A percentile compares a stretch with the other conserved stretches of the same genome.
These are phyloP conservation scores for Nomada flava DNA, from an alignment of 2,888 invertebrate genomes.

Conservation along the genomic window DNA sequence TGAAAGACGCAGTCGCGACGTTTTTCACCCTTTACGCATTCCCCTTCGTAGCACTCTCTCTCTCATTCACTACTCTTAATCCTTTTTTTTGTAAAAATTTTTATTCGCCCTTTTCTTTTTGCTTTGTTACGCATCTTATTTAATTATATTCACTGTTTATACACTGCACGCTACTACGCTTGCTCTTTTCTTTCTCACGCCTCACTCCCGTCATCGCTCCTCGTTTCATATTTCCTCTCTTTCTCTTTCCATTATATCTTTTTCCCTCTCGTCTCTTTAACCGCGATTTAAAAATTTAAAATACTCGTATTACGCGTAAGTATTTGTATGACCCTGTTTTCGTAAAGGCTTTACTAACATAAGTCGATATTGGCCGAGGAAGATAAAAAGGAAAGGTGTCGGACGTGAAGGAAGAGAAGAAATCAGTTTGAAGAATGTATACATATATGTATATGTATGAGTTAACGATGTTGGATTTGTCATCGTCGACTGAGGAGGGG, in stretches of 20 bases:
- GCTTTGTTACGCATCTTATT: background rate
- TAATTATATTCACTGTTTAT: slow-evolving; percentile 31
- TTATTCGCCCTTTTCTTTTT: slow-evolving; percentile 31
- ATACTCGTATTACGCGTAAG: slow-evolving; percentile 80
- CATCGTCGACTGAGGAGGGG: background rate
- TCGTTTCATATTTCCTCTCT: slow-evolving; percentile 18
- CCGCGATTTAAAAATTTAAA: slow-evolving; percentile 76
- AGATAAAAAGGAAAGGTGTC: slow-evolving; percentile 62
- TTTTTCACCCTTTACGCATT: slow-evolving; percentile 37
- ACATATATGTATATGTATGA: too few relatives aligned
- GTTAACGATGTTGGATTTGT: background rate
- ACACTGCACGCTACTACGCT: slow-evolving; percentile 46
- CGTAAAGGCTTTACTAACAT: slow-evolving; percentile 81
- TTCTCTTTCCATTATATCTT: background rate
- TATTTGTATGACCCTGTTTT: slow-evolving; percentile 82
- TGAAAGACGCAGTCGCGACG: slow-evolving; percentile 68
- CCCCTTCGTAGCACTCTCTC: slow-evolving; percentile 35
- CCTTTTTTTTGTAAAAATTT: slow-evolving; percentile 27
- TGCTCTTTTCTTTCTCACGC: slow-evolving; percentile 7
- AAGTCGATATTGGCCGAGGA: slow-evolving; percentile 78
- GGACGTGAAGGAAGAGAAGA: slow-evolving; percentile 51
- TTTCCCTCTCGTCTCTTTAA: slow-evolving; percentile 28
- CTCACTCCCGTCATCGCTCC: background rate
- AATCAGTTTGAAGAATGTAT: slow-evolving; percentile 12
- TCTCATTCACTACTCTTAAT: slow-evolving; percentile 2